Percentiles rank a stretch among this genome's conserved stretches.
Evolutionary conservation across 2,888 invertebrate genomes (phyloP).

Genomic region (Lepidocyrtinus sp.): DNA sequence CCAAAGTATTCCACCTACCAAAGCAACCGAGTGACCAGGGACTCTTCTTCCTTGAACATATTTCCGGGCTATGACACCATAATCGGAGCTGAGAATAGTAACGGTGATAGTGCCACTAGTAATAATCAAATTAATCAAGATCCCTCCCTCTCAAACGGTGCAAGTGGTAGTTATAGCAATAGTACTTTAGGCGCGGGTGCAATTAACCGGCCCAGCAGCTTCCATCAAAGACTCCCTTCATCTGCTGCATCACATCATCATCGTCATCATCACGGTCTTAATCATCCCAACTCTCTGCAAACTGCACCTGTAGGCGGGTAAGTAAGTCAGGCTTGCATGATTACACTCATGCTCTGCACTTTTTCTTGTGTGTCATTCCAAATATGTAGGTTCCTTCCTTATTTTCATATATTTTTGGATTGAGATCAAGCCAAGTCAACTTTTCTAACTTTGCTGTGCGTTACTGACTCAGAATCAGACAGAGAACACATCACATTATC

Average conservation of each 20-base stretch:
- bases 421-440: conserved; percentile 37
- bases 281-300: conserved; percentile 65
- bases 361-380: conserved; percentile 25
- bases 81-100: conserved; percentile 43
- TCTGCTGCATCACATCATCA: conserved; percentile 32
- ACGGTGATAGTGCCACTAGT: conserved; percentile 24
- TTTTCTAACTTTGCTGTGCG: not conserved
- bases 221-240: conserved; percentile 37
- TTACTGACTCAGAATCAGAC: not conserved
- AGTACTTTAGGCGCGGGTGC: not conserved
- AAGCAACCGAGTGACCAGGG: conserved; percentile 52
- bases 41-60: conserved; percentile 45
- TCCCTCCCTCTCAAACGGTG: conserved; percentile 8
- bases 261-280: conserved; percentile 54
- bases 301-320: conserved; percentile 69
- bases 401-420: conserved; percentile 38
- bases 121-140: conserved; percentile 12
- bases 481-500: not conserved
- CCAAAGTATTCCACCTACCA: conserved; percentile 27
- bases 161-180: not conserved
- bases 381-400: conserved; percentile 26
- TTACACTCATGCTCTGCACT: not conserved
- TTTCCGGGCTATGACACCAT: conserved; percentile 56
- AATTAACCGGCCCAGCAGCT: conserved; percentile 32
- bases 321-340: conserved; percentile 15